Conservation (phyloP, 2,797 vertebrate species). For the Atherinosoma microstoma region DNA sequence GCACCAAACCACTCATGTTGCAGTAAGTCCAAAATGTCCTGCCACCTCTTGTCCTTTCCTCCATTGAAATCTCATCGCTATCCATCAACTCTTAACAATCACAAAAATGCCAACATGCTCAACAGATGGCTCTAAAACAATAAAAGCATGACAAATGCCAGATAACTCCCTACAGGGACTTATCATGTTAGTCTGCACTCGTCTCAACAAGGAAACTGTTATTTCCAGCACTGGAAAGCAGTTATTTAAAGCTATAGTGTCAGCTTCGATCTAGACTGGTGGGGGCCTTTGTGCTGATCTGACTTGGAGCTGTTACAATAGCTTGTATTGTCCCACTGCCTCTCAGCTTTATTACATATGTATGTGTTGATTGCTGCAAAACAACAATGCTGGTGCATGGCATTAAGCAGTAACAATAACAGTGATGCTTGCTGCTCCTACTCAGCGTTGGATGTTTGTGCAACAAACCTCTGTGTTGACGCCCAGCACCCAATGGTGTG, state of each 20-base stretch:
- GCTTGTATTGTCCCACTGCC: constrained; percentile 73
- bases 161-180: constrained; percentile 71
- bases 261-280: constrained; percentile 52
- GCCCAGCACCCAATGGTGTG: constrained; percentile 69
- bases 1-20: constrained; percentile 40
- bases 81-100: constrained; percentile 76
- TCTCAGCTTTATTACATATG: constrained; percentile 83
- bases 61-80: constrained; percentile 74
- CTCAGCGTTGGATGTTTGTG: constrained; percentile 80
- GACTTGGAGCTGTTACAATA: constrained; percentile 72
- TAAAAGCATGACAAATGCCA: constrained; percentile 65
- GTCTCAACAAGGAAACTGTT: constrained; percentile 33
- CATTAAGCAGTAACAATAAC: constrained; percentile 83
- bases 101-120: constrained; percentile 71
- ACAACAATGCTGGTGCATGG: constrained; percentile 81
- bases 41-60: constrained; percentile 69
- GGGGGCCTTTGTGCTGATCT: constrained; percentile 62
- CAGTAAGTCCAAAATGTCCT: constrained; percentile 66
- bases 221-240: constrained; percentile 40
- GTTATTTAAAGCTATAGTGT: constrained; percentile 41
- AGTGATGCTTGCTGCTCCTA: constrained; percentile 82
- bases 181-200: constrained; percentile 37
- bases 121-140: constrained; percentile 72
- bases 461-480: constrained; percentile 71
- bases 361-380: constrained; percentile 83